These are phyloP conservation scores for Taurulus bubalis DNA, from an alignment of 2,113 vertebrate species.

Conservation along the genomic window DNA sequence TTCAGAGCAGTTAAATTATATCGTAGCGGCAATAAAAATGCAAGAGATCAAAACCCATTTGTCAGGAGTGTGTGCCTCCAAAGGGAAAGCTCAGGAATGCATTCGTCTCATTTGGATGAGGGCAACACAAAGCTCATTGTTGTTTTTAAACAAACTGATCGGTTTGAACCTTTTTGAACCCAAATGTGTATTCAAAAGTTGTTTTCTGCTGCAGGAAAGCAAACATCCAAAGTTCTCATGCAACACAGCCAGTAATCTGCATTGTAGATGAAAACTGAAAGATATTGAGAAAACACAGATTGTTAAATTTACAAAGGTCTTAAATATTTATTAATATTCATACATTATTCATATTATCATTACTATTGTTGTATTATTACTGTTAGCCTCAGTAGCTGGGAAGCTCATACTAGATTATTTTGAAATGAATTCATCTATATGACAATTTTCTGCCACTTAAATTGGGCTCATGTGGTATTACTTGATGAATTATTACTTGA, in stretches of 20 bases:
- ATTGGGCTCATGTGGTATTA: background rate
- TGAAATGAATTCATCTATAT: background rate
- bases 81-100: constrained; percentile 15
- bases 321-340: background rate
- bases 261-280: background rate
- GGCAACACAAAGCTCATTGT: constrained; percentile 56
- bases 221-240: constrained; percentile 6
- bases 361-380: background rate
- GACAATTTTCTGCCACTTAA: background rate
- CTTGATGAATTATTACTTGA: background rate
- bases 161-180: constrained; percentile 23
- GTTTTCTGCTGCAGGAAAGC: constrained; percentile 58
- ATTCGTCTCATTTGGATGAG: constrained; percentile 19
- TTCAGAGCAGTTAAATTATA: background rate
- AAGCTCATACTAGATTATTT: background rate
- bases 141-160: background rate
- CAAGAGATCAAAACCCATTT: background rate
- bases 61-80: constrained; percentile 2
- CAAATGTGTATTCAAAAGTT: constrained; percentile 34
- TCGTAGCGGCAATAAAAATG: background rate
- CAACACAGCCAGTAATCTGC: background rate
- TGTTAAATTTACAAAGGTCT: background rate
- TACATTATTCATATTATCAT: background rate
- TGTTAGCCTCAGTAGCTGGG: background rate
- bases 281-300: background rate